These are phyloP conservation scores for Silurus meridionalis DNA, from an alignment of 2,113 vertebrate species.

Conservation along the genomic window DNA sequence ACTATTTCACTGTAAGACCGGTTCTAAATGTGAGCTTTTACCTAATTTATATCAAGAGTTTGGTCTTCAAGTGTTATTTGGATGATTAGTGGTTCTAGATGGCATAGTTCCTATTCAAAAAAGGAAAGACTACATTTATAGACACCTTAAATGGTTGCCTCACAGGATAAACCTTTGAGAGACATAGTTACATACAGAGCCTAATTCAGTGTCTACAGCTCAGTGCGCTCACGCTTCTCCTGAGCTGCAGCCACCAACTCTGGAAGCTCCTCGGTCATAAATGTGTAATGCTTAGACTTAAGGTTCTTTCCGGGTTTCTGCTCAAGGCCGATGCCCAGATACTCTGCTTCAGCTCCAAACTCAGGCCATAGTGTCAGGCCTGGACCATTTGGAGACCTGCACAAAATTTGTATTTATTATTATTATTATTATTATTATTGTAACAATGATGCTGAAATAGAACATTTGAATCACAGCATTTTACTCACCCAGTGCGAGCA, in stretches of 20 bases:
- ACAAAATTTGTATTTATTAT: conserved; percentile 2
- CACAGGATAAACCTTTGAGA: background rate
- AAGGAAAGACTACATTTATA: too few species aligned
- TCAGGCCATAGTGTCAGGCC: conserved; percentile 68
- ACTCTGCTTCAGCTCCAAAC: conserved; percentile 61
- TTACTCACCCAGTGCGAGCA: conserved; percentile 72
- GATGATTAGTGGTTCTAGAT: background rate
- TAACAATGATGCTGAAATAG: background rate
- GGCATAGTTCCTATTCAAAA: too few species aligned
- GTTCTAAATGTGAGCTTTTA: background rate
- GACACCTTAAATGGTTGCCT: background rate
- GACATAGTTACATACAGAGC: background rate
- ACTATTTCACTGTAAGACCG: too few species aligned
- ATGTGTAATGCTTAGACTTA: conserved; percentile 60
- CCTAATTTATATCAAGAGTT: background rate
- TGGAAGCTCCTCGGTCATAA: conserved; percentile 66
- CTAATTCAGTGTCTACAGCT: conserved; percentile 57
- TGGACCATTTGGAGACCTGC: conserved; percentile 69
- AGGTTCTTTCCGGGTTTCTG: conserved; percentile 60
- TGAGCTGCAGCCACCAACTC: conserved; percentile 49
- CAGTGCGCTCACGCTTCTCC: conserved; percentile 53
- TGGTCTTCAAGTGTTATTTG: background rate
- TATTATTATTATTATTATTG: background rate
- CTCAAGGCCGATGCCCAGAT: conserved; percentile 63
- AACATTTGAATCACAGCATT: background rate